Conservation (phyloP, 2,113 vertebrate species). For the Dicrurus megarhynchus region DNA sequence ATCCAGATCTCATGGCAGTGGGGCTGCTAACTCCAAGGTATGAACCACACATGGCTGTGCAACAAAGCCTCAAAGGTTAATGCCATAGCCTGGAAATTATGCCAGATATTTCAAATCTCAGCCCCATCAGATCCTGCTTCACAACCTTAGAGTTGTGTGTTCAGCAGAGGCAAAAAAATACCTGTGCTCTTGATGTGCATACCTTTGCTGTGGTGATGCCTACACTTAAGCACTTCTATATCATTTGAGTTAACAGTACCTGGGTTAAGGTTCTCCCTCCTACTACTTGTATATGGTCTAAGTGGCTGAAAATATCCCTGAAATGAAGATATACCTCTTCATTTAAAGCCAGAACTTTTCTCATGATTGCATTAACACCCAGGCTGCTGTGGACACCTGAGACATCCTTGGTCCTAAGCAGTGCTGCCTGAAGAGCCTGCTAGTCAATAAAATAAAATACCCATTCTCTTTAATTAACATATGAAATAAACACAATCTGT, state of each 20-base stretch:
- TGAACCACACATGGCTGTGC: accelerated
- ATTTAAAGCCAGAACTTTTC: conserved; percentile 71
- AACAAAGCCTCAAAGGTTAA: neutral
- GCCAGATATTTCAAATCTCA: neutral
- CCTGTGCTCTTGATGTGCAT: neutral
- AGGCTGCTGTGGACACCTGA: conserved; percentile 70
- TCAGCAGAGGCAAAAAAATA: neutral
- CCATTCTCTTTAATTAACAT: conserved; percentile 88
- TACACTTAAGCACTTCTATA: neutral
- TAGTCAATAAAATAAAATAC: conserved; percentile 85
- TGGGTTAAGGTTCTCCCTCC: neutral
- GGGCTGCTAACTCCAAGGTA: neutral
- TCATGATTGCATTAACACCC: conserved; percentile 74
- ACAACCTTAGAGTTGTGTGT: neutral
- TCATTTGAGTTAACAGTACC: neutral
- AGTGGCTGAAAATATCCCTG: conserved; percentile 50
- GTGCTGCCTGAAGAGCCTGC: conserved; percentile 70
- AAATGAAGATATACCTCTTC: conserved; percentile 60
- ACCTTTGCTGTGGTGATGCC: neutral
- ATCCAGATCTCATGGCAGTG: neutral
- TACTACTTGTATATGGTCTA: neutral
- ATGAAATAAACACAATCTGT: conserved; percentile 89
- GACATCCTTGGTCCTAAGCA: conserved; percentile 72
- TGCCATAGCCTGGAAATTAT: neutral
- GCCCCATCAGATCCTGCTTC: neutral